Base-by-base conservation (phyloP, 2,888 invertebrate genomes). In the Mesorhabditis spiculigera region DNA sequence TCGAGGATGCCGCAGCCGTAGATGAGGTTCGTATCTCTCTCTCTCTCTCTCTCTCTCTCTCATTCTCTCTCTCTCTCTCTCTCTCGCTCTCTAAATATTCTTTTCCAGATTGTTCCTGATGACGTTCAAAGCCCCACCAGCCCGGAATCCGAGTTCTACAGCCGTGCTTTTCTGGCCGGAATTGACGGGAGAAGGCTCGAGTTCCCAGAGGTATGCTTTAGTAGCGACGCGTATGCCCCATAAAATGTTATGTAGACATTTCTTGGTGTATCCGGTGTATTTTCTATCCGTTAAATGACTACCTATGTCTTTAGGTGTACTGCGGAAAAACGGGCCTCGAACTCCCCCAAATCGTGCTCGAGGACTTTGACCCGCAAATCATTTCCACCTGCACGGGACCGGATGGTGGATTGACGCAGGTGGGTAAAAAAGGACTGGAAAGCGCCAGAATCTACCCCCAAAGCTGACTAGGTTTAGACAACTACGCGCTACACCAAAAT, bases 371-470 rank as follows among this genome's bases (percentile, higher is more conserved):
- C 41, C n/a, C 68, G 5, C 75, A 78, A 3, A 75, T 80, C 4
- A 73, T 80, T n/a, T 91, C 92, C 8, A 91, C 92, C 69, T 91
- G 91, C 83, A 92, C 93, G 0, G 93, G 93, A 6, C 93, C 93
- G 0, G 91, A 91, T 80, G 91, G 91, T 71, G 93, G 93, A 1
- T 88, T 93, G 4, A 91, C 91, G 0, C 90, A 91, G 66, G 91
- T 92, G 50, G 41, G 71, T 45, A 42, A 4, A 63, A n/a, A n/a
- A n/a, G n/a, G n/a, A n/a, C n/a, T n/a, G n/a, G n/a, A n/a, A n/a
- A n/a, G n/a, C n/a, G n/a, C n/a, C n/a, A n/a, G n/a, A 28, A 28
- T 28, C 28, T 1, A 28, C 28, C 28, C 28, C 28, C 3, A 1
- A 3, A 28, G 28, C 3, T 3, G 28, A 28, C 28, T 28, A 28